Evolutionary conservation across 2,113 vertebrate species (phyloP), one percentile per base, ranked within the genome.

Genomic region (Peromyscus leucopus): DNA sequence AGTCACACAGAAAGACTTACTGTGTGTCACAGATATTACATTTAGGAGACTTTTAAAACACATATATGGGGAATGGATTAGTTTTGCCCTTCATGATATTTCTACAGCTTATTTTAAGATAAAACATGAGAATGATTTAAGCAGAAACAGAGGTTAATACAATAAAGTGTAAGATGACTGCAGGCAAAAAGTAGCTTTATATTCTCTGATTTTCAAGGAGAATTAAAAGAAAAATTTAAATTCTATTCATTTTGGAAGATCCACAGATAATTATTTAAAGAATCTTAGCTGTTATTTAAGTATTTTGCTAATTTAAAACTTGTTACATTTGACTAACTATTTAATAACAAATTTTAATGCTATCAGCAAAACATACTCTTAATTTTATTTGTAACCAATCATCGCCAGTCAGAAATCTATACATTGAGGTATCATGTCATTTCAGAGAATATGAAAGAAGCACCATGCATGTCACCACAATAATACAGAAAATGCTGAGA

Each of bases 321-420:
- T 61, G 59, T 63, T 92, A 83, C 1, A 59, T 51, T 94, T 90
- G 8, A 48, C 46, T 46, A 46, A 61, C 31, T 63, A 19, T 65
- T 72, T 57, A 57, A 10, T 91, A 85, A 85, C 3, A 83, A 36
- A 51, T 80, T 95, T 76, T 95, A 4, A 61, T 78, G 1, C 79
- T 84, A 92, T 55, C 51, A 94, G 7, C 11, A 92, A 15, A 76
- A 96, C 8, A 82, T 78, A 93, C 91, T 96, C 39, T 95, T 71
- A 2, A 28, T 80, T 31, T 22, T 1, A 69, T 96, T 5, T 88
- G 10, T 6, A 94, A 96, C 91, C 55, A 97, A 33, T 69, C 95
- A 31, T 84, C 90, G 94, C 31, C 87, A 84, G 16, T 36, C 95
- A 93, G 21, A 48, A 96, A 84, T 21, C 36, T 89, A 51, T 67